Percentiles rank a stretch among this genome's conserved stretches.
Evolutionary conservation across 2,888 invertebrate species (phyloP).

Genomic region (Nephrotoma flavescens): DNA sequence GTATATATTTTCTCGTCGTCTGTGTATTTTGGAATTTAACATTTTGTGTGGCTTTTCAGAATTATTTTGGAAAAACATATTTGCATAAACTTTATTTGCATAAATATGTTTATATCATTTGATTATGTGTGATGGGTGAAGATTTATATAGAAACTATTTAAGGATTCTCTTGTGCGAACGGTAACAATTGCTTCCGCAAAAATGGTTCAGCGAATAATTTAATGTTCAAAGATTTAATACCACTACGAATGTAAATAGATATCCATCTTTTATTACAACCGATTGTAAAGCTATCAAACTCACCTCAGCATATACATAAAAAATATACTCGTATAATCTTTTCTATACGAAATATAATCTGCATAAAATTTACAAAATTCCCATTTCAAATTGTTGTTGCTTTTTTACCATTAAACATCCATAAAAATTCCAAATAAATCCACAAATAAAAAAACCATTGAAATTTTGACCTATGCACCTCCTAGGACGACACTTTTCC

Average conservation of each 20-base stretch:
- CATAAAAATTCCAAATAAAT: not conserved
- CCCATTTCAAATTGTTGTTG: not conserved
- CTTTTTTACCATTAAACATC: not conserved
- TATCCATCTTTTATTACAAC: not conserved
- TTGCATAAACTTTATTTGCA: too few relatives aligned
- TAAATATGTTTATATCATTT: too few relatives aligned
- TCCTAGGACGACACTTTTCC: too few relatives aligned
- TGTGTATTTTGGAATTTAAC: not conserved
- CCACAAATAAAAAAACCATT: not conserved
- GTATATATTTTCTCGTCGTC: not conserved
- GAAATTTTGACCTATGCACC: not conserved
- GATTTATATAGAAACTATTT: too few relatives aligned
- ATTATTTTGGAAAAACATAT: too few relatives aligned
- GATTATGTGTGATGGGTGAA: too few relatives aligned
- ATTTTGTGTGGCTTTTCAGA: not conserved
- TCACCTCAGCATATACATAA: not conserved
- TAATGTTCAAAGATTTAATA: too few relatives aligned
- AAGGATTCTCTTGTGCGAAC: too few relatives aligned
- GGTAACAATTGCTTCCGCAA: too few relatives aligned
- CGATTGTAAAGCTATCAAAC: not conserved
- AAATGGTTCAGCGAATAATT: too few relatives aligned
- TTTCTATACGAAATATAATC: not conserved
- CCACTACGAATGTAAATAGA: too few relatives aligned
- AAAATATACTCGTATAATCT: not conserved
- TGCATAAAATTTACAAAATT: not conserved